Evolutionary conservation across 2,888 invertebrate genomes (phyloP).

Genomic region (Lasioglossum zephyrum): DNA sequence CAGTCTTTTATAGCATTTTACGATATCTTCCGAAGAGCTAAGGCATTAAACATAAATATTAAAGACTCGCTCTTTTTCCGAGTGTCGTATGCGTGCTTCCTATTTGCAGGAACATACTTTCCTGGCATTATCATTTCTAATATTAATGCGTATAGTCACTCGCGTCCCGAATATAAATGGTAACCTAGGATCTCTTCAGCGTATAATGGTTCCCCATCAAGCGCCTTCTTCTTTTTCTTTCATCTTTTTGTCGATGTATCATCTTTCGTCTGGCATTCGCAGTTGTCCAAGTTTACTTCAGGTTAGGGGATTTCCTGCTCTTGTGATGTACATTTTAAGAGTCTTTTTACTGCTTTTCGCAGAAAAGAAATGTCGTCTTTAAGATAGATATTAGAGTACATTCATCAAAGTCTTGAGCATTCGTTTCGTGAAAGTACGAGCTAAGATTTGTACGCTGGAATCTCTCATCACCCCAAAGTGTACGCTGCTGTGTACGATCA

Average conservation of each 20-base stretch:
- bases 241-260: not conserved
- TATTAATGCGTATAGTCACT: not conserved
- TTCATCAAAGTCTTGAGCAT: not conserved
- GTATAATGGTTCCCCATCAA: not conserved
- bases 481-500: not conserved
- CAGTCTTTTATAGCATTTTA: not conserved
- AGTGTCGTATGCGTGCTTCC: not conserved
- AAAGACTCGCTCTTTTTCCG: too few relatives aligned
- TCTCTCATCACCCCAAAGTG: not conserved
- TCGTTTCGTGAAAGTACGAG: not conserved
- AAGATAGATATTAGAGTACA: conserved; percentile 1
- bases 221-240: not conserved
- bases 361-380: not conserved
- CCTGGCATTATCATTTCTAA: not conserved
- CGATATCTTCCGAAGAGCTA: not conserved
- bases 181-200: not conserved
- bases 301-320: not conserved
- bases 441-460: not conserved
- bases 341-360: not conserved
- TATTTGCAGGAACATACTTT: not conserved
- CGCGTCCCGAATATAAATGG: not conserved
- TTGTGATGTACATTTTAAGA: not conserved
- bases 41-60: not conserved
- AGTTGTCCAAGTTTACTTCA: not conserved
- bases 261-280: not conserved